A percentile compares a stretch with the other conserved stretches of the same genome.
These are phyloP conservation scores for Mobula birostris DNA, from an alignment of 2,113 vertebrate species.

Conservation along the genomic window DNA sequence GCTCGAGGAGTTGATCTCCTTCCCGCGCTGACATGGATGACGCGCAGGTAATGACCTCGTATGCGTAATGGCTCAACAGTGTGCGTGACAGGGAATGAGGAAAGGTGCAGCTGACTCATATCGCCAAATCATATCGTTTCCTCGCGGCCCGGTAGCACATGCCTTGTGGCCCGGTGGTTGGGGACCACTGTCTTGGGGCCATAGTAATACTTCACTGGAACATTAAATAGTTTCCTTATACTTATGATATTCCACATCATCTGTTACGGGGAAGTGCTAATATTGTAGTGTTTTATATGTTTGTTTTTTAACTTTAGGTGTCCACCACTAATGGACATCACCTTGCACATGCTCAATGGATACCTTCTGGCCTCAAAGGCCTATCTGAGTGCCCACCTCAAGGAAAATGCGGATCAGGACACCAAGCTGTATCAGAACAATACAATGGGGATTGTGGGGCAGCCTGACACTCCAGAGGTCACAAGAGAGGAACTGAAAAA, in stretches of 20 bases:
- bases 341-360: constrained; percentile 91
- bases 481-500: constrained; percentile 95
- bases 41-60: too few species aligned
- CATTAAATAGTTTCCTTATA: background rate
- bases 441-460: constrained; percentile 64
- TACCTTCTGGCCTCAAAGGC: constrained; percentile 94
- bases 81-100: too few species aligned
- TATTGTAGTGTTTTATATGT: background rate
- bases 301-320: constrained; percentile 58
- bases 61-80: too few species aligned
- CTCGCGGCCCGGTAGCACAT: too few species aligned
- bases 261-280: background rate
- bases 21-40: too few species aligned
- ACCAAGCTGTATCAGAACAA: constrained; percentile 72
- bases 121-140: too few species aligned
- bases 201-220: background rate
- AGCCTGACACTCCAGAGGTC: constrained; percentile 82
- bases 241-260: background rate
- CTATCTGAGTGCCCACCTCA: constrained; percentile 85
- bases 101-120: too few species aligned
- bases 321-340: constrained; percentile 92
- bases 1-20: too few species aligned
- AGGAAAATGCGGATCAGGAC: constrained; percentile 90
- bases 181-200: too few species aligned
- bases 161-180: too few species aligned